Conservation (phyloP, 2,797 vertebrate genomes). For the Merluccius polli region DNA sequence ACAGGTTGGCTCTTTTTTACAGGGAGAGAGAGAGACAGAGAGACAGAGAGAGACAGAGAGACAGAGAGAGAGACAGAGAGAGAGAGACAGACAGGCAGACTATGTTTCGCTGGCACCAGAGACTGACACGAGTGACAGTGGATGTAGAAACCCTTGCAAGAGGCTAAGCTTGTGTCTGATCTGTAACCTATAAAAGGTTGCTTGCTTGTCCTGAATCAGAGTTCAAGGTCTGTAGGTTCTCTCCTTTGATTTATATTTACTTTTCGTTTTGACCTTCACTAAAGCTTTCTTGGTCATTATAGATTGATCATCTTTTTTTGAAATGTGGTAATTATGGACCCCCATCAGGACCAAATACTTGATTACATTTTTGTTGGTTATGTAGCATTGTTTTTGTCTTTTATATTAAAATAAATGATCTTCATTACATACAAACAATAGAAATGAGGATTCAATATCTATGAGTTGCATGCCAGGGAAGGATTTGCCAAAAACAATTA, state of each 20-base stretch:
- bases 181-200: neutral
- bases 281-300: neutral
- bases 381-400: neutral
- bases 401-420: too few relatives aligned
- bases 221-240: neutral
- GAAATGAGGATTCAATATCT: too few relatives aligned
- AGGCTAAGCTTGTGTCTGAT: neutral
- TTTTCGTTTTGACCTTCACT: neutral
- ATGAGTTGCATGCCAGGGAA: too few relatives aligned
- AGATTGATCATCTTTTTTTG: neutral
- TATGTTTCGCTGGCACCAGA: neutral
- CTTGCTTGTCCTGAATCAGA: neutral
- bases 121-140: neutral
- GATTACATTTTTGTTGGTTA: too few relatives aligned
- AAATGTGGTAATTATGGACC: neutral
- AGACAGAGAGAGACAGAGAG: neutral
- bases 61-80: neutral
- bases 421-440: too few relatives aligned
- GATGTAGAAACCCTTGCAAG: neutral
- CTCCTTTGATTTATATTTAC: neutral
- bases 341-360: too few relatives aligned
- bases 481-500: too few relatives aligned
- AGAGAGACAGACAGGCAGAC: neutral
- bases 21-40: neutral
- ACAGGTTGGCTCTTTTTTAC: constrained; percentile 13